Conservation (phyloP, 2,797 vertebrate species). For the Enteromius afrohamiltoni region DNA sequence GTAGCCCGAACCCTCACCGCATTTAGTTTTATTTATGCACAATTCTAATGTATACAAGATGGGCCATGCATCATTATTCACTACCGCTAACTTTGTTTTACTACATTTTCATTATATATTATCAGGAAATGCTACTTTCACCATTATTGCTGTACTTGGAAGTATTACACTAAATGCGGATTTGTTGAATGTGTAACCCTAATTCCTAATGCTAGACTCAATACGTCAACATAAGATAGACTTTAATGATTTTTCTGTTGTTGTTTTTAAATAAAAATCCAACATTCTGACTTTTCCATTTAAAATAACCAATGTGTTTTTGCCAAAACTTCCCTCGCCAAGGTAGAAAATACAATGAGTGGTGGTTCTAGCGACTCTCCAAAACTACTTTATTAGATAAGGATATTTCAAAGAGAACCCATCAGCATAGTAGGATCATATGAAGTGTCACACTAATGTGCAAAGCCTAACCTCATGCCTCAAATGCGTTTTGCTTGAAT, state of each 20-base stretch:
- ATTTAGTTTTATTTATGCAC: conserved; percentile 51
- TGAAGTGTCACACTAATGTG: conserved; percentile 46
- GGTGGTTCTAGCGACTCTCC: conserved; percentile 29
- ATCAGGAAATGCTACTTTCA: conserved; percentile 42
- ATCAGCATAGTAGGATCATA: conserved; percentile 19
- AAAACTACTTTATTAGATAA: conserved; percentile 8
- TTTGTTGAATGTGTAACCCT: conserved; percentile 45
- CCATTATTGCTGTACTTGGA: conserved; percentile 40
- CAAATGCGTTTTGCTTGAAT: conserved; percentile 37
- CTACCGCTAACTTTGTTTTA: conserved; percentile 43
- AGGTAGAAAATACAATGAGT: conserved; percentile 28
- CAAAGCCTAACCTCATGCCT: conserved; percentile 48
- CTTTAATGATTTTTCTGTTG: conserved; percentile 7
- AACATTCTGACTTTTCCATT: conserved; percentile 23
- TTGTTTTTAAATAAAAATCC: conserved; percentile 39
- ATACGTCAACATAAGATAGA: conserved; percentile 17
- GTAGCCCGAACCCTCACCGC: conserved; percentile 30
- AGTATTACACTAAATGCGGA: conserved; percentile 48
- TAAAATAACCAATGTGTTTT: conserved; percentile 11
- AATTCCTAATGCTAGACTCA: conserved; percentile 33
- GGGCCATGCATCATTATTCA: conserved; percentile 31
- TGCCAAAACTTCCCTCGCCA: conserved; percentile 33
- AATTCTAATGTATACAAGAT: conserved; percentile 36
- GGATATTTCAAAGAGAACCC: conserved; percentile 32
- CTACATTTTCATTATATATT: conserved; percentile 41